Base-by-base conservation (phyloP, 37 sponge, comb jelly and placozoan genomes). In the Agelas oroides region DNA sequence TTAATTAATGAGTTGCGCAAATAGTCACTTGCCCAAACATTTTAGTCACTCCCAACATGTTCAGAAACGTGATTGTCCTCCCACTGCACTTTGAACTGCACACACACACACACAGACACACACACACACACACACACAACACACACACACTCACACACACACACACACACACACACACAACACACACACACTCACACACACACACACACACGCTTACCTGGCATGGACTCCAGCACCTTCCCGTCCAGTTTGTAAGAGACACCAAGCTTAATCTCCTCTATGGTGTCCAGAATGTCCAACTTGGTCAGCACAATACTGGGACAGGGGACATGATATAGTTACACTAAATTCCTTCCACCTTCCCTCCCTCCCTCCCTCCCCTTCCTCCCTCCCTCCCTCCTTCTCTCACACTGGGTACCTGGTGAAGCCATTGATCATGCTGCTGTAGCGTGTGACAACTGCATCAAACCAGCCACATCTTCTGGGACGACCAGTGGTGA, bases 401-500 rank as follows among this genome's bases (percentile, higher is more conserved):
- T 46, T 46, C 46, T 46, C 46, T 46, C 46, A 46, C 46, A 46
- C 23, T 53, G n/a, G 32, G 11, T 77, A 95, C 95, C 92, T 90
- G 11, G 92, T 91, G 74, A 79, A 95, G 5, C 96, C 96, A 76
- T 97, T 99, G 78, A 99, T 66, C 90, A 95, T 95, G 85, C 77
- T 72, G 53, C 77, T 84, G 83, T 99, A 99, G 13, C 65, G 52
- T 21, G 94, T 90, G 35, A 97, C 97, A 60, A 99, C 89, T 32
- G 87, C 67, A 76, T 99, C 99, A 53, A 97, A 91, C 99, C 99
- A 99, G 23, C 99, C 99, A 91, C 99, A 99, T 70, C 99, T 80
- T 57, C 99, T 59, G 33, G 84, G 85, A 0, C 99, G 75, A 0
- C 99, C 99, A 8, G 99, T 99, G n/a, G 99, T 99, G 59, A 97